Evolutionary conservation across 2,797 vertebrate species (phyloP), one percentile per base, ranked within the genome.

Genomic region (Lycodopsis pacificus): DNA sequence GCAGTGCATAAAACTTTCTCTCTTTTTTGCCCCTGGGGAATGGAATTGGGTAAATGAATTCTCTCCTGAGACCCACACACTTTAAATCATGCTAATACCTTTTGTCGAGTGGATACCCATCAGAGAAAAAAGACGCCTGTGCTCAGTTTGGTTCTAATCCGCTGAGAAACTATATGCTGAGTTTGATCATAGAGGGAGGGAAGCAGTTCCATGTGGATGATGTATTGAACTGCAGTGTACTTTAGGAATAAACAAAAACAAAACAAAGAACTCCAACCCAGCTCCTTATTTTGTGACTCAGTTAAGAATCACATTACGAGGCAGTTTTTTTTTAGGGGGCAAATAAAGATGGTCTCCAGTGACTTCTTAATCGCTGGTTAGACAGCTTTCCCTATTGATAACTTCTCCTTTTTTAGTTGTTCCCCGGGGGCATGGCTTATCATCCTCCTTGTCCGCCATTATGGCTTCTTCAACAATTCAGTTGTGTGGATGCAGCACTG

Each of bases 31-130:
- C 36, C 30, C 68, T 4, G 20, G 80, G 66, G 67, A 77, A 77
- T 79, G 68, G 62, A 86, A 77, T 74, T 69, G 78, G 78, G 82
- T 80, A 79, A 86, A 88, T 86, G 58, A 67, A 85, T 77, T 76
- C 65, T 85, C 77, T 78, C 81, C 54, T 68, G 86, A 85, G 75
- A 84, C 65, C 49, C 48, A 56, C 69, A 78, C 59, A 76, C 84
- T 87, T 86, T 82, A 80, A 86, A 85, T 84, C 84, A 81, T 73
- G 65, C 69, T 84, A 86, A 88, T 88, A 87, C 86, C 73, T 81
- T 89, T 88, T 86, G 70, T 89, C 82, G 81, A 85, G 82, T 79
- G 77, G 51, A 76, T 72, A 80, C 71, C 36, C 44, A 76, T 85
- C 82, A 78, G 36, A 53, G 67, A 69, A 67, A 68, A 64, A 75